Evolutionary conservation across 2,113 vertebrate genomes (phyloP), one percentile per base, ranked within the genome.

Genomic region (Brachypteracias leptosomus): DNA sequence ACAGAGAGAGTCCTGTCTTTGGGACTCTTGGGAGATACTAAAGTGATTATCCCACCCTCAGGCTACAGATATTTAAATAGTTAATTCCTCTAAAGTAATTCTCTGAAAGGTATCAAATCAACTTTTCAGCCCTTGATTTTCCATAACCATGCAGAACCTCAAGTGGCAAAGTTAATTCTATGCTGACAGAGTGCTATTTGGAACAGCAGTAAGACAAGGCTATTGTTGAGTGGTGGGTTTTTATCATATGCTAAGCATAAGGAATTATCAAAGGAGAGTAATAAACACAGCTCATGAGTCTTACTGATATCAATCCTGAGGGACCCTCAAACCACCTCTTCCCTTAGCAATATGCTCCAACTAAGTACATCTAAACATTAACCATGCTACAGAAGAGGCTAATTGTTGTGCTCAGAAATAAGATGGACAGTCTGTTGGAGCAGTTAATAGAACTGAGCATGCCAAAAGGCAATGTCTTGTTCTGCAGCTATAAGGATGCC

Each of bases 51-150:
- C 70, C 61, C 52, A 28, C 65, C 33, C 55, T 47, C 57, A 76
- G 52, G 55, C 51, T 72, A 29, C 55, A 73, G 59, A 95, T 85
- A 75, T 76, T 57, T 67, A 96, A 96, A 90, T 35, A 73, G 61
- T 47, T 96, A 84, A 94, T 96, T 88, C 59, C 26, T 95, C 87
- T 65, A 35, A 72, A 96, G 89, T 83, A 94, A 91, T 84, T 89
- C 59, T 94, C 83, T 91, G 59, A 87, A 91, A 74, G 16, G 92
- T 76, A 80, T 35, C 47, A 86, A 88, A n/a, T 93, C 95, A 95
- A 71, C 31, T 95, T 96, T 94, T 87, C 57, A 94, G 67, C 38
- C 88, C 57, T 49, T 31, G 31, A 46, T 84, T 90, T 94, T 86
- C 75, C 76, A 25, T 67, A 78, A 75, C 85, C 78, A 79, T 88